These are phyloP conservation scores for Chaetops frenatus DNA, from an alignment of 2,113 vertebrate species.

Conservation along the genomic window DNA sequence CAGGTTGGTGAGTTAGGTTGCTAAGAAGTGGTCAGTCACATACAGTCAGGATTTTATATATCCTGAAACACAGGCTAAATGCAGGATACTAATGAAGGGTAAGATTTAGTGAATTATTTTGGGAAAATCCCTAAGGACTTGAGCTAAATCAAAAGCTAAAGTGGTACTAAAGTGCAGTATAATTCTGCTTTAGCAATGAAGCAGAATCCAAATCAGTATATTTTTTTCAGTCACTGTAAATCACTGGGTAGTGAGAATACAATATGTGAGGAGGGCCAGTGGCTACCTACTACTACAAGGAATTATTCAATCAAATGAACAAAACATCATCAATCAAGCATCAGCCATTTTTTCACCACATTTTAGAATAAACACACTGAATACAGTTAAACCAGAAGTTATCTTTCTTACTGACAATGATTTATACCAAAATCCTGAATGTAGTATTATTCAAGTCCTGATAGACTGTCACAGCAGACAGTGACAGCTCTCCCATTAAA, in stretches of 20 bases:
- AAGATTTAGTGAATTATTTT: neutral
- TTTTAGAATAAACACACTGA: neutral
- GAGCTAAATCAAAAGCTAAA: neutral
- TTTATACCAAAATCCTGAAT: neutral
- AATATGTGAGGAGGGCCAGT: neutral
- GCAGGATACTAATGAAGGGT: neutral
- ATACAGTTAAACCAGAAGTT: neutral
- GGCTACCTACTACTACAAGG: neutral
- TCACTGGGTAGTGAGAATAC: neutral
- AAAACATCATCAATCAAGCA: neutral
- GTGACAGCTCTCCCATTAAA: neutral
- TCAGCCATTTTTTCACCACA: neutral
- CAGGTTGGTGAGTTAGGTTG: neutral
- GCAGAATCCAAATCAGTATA: neutral
- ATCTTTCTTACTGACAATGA: neutral
- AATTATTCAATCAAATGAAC: neutral
- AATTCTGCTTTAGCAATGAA: neutral
- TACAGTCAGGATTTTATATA: neutral
- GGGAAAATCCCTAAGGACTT: neutral
- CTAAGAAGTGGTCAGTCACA: neutral
- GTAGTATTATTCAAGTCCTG: neutral
- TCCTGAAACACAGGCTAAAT: neutral
- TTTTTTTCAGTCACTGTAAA: neutral
- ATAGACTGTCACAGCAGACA: neutral
- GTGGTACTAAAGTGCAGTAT: neutral